phyloP scores from a whole-genome alignment of 2,888 invertebrate species.

The Chaitophorus viminalis region DNA sequence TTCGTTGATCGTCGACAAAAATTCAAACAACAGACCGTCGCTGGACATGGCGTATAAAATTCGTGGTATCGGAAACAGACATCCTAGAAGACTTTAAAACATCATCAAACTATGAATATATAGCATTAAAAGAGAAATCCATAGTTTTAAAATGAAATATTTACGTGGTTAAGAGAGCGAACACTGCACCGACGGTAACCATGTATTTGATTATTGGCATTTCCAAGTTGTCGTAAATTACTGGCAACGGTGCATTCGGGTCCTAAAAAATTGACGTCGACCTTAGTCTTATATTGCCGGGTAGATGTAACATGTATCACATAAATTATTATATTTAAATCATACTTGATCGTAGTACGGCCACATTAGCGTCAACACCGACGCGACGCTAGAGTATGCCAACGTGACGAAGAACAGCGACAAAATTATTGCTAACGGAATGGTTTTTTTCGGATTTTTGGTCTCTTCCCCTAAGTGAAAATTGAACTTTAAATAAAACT shows the following conservation, averaged over 20 bases:
- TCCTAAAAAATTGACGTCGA: constrained; percentile 71
- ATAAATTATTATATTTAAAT: background rate
- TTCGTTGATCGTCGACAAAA: constrained; percentile 77
- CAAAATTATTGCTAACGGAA: constrained; percentile 87
- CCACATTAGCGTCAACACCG: constrained; percentile 86
- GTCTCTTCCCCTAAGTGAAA: constrained; percentile 68
- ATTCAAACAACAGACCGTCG: constrained; percentile 81
- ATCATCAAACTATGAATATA: background rate
- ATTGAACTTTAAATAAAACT: constrained; percentile 69
- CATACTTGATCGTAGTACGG: constrained; percentile 81
- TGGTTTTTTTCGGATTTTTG: constrained; percentile 84
- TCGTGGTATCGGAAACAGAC: constrained; percentile 83
- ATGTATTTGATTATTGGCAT: constrained; percentile 86
- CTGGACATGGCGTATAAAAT: constrained; percentile 88
- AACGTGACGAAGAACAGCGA: constrained; percentile 85
- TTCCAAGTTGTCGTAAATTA: constrained; percentile 81
- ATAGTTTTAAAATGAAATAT: background rate
- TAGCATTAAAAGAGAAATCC: background rate
- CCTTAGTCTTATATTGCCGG: background rate
- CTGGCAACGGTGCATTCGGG: constrained; percentile 85
- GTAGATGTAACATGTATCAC: background rate
- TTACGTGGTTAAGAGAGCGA: constrained; percentile 74
- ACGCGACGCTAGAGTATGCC: constrained; percentile 90
- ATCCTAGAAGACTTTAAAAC: constrained; percentile 77
- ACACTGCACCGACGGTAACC: constrained; percentile 89